Percentiles rank a stretch among this genome's conserved stretches.
phyloP scores from a whole-genome alignment of 2,113 vertebrate species.

The Solea solea region DNA sequence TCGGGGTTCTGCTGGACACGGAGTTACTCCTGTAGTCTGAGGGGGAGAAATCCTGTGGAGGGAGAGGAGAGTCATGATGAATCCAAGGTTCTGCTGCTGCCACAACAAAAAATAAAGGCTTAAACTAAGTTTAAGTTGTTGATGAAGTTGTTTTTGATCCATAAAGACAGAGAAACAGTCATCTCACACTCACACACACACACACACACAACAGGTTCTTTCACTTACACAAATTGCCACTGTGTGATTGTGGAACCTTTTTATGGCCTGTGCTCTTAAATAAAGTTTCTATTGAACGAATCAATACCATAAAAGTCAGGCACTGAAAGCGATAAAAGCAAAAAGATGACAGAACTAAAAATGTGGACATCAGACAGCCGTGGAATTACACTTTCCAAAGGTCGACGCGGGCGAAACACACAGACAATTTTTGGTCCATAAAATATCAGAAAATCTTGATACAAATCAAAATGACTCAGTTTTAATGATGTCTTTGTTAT shows the following conservation, averaged over 20 bases:
- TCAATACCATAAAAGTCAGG: not conserved
- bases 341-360: not conserved
- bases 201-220: not conserved
- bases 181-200: no score
- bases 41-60: slow-evolving; percentile 73
- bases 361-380: no score
- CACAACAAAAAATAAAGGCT: not conserved
- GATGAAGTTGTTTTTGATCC: no score
- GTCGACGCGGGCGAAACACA: no score
- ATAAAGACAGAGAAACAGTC: no score
- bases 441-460: no score
- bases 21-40: slow-evolving; percentile 78
- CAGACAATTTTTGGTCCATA: no score
- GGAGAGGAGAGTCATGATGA: slow-evolving; percentile 9
- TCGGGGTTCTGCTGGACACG: slow-evolving; percentile 79
- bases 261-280: not conserved
- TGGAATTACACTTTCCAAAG: no score
- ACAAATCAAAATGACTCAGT: no score
- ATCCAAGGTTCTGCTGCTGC: slow-evolving; percentile 1
- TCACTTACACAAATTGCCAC: not conserved
- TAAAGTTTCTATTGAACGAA: slow-evolving; percentile 31
- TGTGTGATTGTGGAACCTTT: not conserved
- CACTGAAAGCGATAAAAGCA: not conserved
- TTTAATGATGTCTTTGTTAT: no score
- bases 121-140: not conserved